phyloP scores from a whole-genome alignment of 1,140 invertebrate species.

The Araneus ventricosus region DNA sequence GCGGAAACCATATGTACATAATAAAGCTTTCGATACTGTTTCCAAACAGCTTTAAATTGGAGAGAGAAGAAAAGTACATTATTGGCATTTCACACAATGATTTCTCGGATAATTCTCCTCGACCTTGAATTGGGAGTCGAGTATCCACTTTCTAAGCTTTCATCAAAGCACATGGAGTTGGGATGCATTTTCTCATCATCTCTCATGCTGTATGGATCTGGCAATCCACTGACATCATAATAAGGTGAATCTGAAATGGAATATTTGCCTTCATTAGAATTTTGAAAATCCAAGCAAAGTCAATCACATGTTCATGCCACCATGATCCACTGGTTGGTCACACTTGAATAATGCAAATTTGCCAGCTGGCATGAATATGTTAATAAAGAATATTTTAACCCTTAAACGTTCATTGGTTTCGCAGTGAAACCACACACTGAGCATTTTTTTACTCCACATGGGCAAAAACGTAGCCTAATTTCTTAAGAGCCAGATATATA shows the following conservation, averaged over 20 bases:
- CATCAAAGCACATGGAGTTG: conserved; percentile 92
- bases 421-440: too few species aligned
- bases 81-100: conserved; percentile 88
- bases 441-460: too few species aligned
- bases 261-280: too few species aligned
- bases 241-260: conserved; percentile 89
- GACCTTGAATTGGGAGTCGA: conserved; percentile 94
- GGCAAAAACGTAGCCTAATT: too few species aligned
- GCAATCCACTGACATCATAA: conserved; percentile 93
- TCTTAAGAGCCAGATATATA: too few species aligned
- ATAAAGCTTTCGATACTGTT: conserved; percentile 14
- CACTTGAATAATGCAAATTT: too few species aligned
- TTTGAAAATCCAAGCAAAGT: too few species aligned
- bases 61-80: neutral
- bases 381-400: too few species aligned
- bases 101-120: conserved; percentile 93
- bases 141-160: conserved; percentile 95
- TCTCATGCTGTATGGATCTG: conserved; percentile 89
- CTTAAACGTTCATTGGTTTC: too few species aligned
- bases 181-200: conserved; percentile 86
- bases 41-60: conserved; percentile 14
- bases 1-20: conserved; percentile 1
- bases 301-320: too few species aligned
- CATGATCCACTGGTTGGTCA: too few species aligned
- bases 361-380: too few species aligned